Percentiles rank a stretch among this genome's conserved stretches.
phyloP scores from a whole-genome alignment of 2,797 vertebrate species.

The Lycodopsis pacificus region DNA sequence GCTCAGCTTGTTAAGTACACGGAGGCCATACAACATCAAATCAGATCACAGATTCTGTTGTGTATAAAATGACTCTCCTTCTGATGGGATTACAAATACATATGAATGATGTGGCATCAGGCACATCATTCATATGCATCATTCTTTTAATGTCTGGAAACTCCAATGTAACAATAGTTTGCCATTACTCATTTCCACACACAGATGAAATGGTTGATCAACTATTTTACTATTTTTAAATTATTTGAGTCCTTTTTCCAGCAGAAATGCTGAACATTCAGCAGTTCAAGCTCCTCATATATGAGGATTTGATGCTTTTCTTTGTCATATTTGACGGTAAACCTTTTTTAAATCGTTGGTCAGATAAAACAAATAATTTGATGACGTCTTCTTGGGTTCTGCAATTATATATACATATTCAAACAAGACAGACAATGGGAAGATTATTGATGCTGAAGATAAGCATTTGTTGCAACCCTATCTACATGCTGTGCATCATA shows the following conservation, averaged over 20 bases:
- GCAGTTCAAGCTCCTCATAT: background rate
- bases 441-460: background rate
- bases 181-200: background rate
- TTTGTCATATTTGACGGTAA: background rate
- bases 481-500: background rate
- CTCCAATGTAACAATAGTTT: background rate
- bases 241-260: background rate
- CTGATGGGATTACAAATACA: slow-evolving; percentile 15
- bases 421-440: background rate
- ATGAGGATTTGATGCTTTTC: background rate
- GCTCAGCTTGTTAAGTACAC: slow-evolving; percentile 18
- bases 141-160: background rate
- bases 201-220: background rate
- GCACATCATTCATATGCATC: too few relatives aligned
- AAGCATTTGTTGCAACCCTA: background rate
- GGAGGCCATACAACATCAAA: slow-evolving; percentile 28
- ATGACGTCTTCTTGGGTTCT: fast-evolving
- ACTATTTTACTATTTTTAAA: too few relatives aligned
- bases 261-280: background rate
- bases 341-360: background rate
- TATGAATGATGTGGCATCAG: background rate
- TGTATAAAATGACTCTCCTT: slow-evolving; percentile 1
- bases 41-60: slow-evolving; percentile 43
- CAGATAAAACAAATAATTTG: background rate
- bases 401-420: background rate